Evolutionary conservation across 2,113 vertebrate species (phyloP).

Genomic region (Acrocephalus arundinaceus): DNA sequence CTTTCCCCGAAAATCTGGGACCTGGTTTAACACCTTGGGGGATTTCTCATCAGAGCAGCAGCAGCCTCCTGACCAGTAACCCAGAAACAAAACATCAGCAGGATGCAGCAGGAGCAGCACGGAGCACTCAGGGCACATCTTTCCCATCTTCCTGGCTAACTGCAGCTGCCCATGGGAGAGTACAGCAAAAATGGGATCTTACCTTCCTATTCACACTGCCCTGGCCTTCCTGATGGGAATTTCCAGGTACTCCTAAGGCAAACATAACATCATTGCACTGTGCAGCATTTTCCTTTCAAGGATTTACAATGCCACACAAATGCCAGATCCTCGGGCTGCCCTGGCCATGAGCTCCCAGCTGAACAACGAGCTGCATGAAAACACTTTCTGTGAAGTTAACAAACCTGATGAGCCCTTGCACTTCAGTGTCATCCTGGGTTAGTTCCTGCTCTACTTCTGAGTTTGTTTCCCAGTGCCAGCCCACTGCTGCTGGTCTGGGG

Average conservation of each 20-base stretch:
- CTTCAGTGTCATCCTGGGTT: neutral
- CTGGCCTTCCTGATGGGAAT: neutral
- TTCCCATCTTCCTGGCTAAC: neutral
- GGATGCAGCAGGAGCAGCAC: neutral
- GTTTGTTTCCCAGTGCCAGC: neutral
- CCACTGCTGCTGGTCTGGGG: neutral
- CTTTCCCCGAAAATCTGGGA: neutral
- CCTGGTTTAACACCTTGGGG: neutral
- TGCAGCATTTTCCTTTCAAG: neutral
- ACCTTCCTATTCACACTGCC: neutral
- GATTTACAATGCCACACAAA: neutral
- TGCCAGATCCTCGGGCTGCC: fast-evolving
- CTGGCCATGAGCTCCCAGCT: neutral
- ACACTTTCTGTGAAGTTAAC: neutral
- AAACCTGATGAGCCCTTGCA: neutral
- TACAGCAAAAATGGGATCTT: neutral
- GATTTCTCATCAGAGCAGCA: neutral
- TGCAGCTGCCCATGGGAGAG: neutral
- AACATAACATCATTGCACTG: neutral
- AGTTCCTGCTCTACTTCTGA: neutral
- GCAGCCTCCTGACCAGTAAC: neutral
- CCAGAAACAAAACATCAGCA: neutral
- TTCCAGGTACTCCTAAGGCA: neutral
- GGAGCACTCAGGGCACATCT: neutral
- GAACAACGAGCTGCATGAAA: neutral